phyloP scores from a whole-genome alignment of 2,113 vertebrate species.

The Cyprichromis sp. region DNA sequence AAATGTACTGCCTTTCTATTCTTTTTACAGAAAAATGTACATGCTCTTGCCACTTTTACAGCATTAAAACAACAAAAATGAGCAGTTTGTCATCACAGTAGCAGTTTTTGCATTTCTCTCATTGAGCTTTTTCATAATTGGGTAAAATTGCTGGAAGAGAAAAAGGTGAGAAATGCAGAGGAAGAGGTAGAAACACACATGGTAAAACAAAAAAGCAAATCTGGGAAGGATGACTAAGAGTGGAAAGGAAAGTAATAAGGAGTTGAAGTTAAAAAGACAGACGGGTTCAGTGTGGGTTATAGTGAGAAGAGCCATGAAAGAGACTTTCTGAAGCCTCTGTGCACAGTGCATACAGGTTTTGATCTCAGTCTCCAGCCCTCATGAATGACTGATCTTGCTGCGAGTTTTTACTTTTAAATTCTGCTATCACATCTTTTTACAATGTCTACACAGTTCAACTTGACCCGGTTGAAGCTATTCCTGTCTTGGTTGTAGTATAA shows the following conservation, averaged over 20 bases:
- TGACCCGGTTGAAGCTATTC: conserved; percentile 15
- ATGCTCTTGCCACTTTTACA: not conserved
- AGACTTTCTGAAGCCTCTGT: conserved; percentile 9
- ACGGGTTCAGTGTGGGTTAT: not conserved
- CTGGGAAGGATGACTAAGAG: not conserved
- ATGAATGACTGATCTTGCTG: conserved; percentile 5
- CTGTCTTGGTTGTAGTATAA: not conserved
- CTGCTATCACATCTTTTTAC: conserved; percentile 11
- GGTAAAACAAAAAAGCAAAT: not conserved
- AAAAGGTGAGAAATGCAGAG: not conserved
- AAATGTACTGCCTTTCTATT: not conserved
- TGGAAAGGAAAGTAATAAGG: not conserved
- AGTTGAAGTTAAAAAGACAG: not conserved
- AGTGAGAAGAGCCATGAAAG: conserved; percentile 23
- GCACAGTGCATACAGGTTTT: conserved; percentile 10
- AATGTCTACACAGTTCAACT: conserved; percentile 4
- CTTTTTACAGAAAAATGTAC: not conserved
- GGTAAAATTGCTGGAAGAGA: not conserved
- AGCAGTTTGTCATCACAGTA: not conserved
- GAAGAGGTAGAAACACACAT: not conserved
- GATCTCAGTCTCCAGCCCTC: conserved; percentile 21
- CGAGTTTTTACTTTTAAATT: conserved; percentile 9
- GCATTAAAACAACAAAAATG: not conserved
- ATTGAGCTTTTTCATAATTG: not conserved
- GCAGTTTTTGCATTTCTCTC: not conserved